Evolutionary conservation across 2,113 vertebrate species (phyloP), one percentile per base, ranked within the genome.

Genomic region (Pomatorhinus ruficollis): DNA sequence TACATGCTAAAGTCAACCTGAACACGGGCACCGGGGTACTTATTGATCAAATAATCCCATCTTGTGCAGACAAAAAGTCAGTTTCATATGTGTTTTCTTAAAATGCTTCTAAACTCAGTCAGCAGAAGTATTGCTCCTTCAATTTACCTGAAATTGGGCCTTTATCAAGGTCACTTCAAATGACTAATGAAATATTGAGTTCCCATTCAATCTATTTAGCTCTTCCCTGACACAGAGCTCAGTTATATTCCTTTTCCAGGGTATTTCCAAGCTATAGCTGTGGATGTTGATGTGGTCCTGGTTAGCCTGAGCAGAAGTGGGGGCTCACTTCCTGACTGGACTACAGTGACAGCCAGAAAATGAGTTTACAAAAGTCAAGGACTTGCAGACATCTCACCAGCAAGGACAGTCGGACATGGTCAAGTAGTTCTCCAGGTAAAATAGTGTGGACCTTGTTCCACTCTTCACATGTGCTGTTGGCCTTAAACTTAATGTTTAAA

Each of bases 321-420:
- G 18, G 17, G 3, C 19, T 79, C 0, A 0, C 3, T 12, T 52
- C 39, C 75, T 63, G 37, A 16, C 50, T 12, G 35, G 23, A n/a
- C 3, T 9, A 11, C 1, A 5, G 11, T 23, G 68, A 66, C 39
- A 59, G 39, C 20, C 56, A 87, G 47, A 83, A 89, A 71, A 50
- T 8, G 17, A 78, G 19, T 6, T 28, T 35, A 40, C 15, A 23
- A 7, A 63, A 57, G 6, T 30, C 72, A 45, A 23, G 0, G 1
- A 22, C 12, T 77, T 39, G 37, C 35, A 28, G 15, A 12, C 39
- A 35, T 17, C 15, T 61, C 64, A 31, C 9, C 33, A 42, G 5
- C 57, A 65, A 42, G 56, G 47, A 40, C 42, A 47, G 50, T 11
- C 2, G 1, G 28, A 42, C 31, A 31, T 30, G 7, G 37, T 64